Percentiles rank a stretch among this genome's conserved stretches.
phyloP scores from a whole-genome alignment of 2,113 vertebrate species.

The Xenopus borealis region DNA sequence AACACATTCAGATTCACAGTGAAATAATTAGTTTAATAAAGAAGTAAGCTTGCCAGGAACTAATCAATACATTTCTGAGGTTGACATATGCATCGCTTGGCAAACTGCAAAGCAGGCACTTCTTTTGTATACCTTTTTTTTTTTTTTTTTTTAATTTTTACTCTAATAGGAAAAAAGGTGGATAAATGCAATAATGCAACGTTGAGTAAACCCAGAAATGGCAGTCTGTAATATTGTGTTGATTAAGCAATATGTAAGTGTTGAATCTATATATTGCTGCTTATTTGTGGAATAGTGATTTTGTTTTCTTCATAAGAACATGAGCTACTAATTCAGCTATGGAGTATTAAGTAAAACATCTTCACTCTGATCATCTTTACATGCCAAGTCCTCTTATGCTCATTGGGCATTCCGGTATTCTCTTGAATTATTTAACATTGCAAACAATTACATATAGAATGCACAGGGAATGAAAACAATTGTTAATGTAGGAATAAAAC shows the following conservation, averaged over 20 bases:
- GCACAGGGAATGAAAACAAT: conserved; percentile 28
- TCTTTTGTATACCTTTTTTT: not conserved
- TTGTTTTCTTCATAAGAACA: not conserved
- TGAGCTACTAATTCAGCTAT: not conserved
- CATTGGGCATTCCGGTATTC: conserved; percentile 9
- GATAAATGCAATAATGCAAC: not conserved
- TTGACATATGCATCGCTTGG: not conserved
- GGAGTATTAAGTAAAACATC: not conserved
- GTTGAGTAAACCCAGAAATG: not conserved
- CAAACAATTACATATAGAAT: conserved; percentile 28
- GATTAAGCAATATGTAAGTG: not conserved
- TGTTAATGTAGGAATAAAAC: conserved; percentile 24
- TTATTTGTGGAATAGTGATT: not conserved
- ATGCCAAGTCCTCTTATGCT: conserved; percentile 6
- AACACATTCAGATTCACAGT: conserved; percentile 30
- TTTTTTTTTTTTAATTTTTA: not conserved
- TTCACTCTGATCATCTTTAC: conserved; percentile 6
- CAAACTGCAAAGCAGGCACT: not conserved
- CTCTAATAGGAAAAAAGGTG: not conserved
- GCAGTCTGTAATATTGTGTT: not conserved
- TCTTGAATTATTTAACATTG: conserved; percentile 27
- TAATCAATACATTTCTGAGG: conserved; percentile 22
- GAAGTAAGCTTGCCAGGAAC: not conserved
- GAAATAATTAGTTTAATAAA: conserved; percentile 41
- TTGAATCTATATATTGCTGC: not conserved